Conservation (phyloP, 2,113 vertebrate genomes). For the Cottus gobio region DNA sequence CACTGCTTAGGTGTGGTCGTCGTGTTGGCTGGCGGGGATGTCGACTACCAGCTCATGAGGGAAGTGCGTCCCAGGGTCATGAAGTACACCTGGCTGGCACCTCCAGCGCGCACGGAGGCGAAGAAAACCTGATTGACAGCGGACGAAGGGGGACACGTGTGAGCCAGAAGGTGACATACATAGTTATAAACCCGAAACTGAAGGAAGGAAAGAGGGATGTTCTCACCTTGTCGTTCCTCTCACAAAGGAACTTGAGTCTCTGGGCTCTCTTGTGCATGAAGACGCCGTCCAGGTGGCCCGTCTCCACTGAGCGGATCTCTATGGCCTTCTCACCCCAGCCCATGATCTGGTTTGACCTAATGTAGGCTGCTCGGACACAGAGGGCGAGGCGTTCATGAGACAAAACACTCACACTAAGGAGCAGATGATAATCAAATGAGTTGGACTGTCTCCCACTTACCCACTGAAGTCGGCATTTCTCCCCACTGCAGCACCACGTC, state of each 20-base stretch:
- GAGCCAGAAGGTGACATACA: not conserved
- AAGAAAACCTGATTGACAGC: constrained; percentile 76
- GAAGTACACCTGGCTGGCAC: constrained; percentile 83
- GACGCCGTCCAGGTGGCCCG: constrained; percentile 82
- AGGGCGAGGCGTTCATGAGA: not conserved
- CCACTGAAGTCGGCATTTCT: constrained; percentile 84
- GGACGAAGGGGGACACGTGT: not conserved
- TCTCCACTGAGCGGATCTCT: constrained; percentile 84
- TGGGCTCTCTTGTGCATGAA: constrained; percentile 85
- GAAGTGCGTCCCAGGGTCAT: constrained; percentile 83
- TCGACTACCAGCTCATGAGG: constrained; percentile 82
- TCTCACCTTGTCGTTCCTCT: constrained; percentile 82
- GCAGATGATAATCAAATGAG: too few relatives aligned
- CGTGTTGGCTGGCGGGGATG: not conserved
- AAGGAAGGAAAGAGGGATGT: not conserved
- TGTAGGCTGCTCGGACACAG: constrained; percentile 74
- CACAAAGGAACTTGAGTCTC: constrained; percentile 84
- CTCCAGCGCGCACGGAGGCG: constrained; percentile 79
- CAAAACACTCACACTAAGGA: too few relatives aligned
- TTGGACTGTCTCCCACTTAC: constrained; percentile 39
- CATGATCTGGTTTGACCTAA: constrained; percentile 86
- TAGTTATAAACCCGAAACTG: not conserved
- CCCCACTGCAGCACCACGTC: constrained; percentile 86
- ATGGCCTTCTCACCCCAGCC: constrained; percentile 85
- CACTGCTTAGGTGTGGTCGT: constrained; percentile 24